A percentile compares a stretch with the other conserved stretches of the same genome.
Conservation (phyloP, 2,113 vertebrate genomes). For the Odocoileus virginianus region DNA sequence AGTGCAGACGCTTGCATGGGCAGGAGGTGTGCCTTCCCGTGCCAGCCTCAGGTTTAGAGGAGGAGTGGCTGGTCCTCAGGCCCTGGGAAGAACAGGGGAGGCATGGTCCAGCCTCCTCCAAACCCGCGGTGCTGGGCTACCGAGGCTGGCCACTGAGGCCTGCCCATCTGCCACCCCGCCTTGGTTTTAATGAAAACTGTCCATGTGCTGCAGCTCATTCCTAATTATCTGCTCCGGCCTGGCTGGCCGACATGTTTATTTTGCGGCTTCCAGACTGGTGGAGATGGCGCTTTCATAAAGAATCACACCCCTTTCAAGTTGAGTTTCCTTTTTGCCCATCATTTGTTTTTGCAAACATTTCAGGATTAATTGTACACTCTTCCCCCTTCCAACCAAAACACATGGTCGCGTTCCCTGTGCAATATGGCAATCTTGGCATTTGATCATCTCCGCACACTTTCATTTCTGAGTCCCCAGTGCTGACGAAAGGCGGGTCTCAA, state of each 20-base stretch:
- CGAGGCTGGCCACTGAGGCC: not conserved
- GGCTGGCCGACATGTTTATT: not conserved
- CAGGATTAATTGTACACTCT: conserved; percentile 65
- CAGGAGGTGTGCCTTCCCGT: not conserved
- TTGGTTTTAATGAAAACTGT: conserved; percentile 10
- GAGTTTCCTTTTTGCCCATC: conserved; percentile 60
- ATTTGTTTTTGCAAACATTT: conserved; percentile 71
- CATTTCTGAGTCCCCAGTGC: conserved; percentile 27
- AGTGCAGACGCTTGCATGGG: not conserved
- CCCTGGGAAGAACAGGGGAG: not conserved
- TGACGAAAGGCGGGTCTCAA: conserved; percentile 54
- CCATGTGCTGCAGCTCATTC: not conserved
- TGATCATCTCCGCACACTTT: not conserved
- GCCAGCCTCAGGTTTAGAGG: not conserved
- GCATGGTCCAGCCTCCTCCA: not conserved
- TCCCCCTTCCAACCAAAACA: conserved; percentile 66
- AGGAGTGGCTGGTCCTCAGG: not conserved
- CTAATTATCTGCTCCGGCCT: not conserved
- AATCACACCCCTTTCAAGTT: conserved; percentile 50
- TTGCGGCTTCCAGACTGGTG: conserved; percentile 30
- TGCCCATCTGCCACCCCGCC: conserved; percentile 30
- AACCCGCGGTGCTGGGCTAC: not conserved
- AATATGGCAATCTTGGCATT: conserved; percentile 59
- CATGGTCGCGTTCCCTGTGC: conserved; percentile 43
- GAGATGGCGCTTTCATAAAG: conserved; percentile 6